Evolutionary conservation across 2,113 vertebrate genomes (phyloP), one percentile per base, ranked within the genome.

Genomic region (Catharus bicknelli): DNA sequence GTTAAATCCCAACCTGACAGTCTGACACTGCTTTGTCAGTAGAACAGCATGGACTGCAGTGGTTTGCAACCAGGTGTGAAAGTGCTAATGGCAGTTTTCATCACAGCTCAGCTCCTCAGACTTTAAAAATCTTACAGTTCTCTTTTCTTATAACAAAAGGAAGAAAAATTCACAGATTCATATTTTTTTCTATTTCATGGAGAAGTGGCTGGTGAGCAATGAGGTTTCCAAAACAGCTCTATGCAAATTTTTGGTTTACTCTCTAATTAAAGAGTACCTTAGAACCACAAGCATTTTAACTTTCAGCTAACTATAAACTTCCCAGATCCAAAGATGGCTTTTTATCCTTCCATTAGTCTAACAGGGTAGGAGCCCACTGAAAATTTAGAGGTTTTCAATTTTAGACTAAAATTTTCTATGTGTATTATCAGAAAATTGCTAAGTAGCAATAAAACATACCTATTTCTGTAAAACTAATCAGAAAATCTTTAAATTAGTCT

Each of bases 11-110:
- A 67, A 32, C 82, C 57, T 79, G 82, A 80, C 64, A 79, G 73
- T 68, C 34, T 95, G 85, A 64, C 42, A 48, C 45, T 58, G 36
- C 64, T 88, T 85, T 84, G 66, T 87, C 90, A 94, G 66, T 16
- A 81, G 54, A 86, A 62, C 53, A 91, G 59, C 54, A n/a, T 19
- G 83, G 82, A 77, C 83, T 93, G 43, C 43, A 48, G 51, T 55
- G 83, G 47, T 51, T 91, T 78, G 69, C 62, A 92, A 64, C 64
- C 84, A 88, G 48, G 82, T 96, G 73, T 88, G 86, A 94, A 95
- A 86, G 86, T 7, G 9, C 72, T 92, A 95, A 93, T 85, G 76
- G 85, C 69, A 77, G 70, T 67, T 93, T 93, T 86, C 91, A 75
- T 45, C 4, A 4, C 77, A 90, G 83, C 36, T 79, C 72, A 70